phyloP scores from a whole-genome alignment of 2,888 invertebrate species.

The Perizoma flavofasciatum region DNA sequence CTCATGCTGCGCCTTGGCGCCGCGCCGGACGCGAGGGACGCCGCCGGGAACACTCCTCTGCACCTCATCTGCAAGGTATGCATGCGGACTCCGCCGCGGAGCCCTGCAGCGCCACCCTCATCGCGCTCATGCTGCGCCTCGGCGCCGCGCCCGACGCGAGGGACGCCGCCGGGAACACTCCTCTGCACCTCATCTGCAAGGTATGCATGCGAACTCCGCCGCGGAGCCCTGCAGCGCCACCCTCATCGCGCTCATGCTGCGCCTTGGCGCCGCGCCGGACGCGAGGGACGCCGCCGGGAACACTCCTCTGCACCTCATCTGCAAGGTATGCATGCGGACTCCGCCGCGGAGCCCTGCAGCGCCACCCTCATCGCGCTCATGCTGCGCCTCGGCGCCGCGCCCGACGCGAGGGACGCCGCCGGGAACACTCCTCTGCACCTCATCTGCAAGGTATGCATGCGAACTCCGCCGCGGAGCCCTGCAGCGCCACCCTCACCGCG shows the following conservation, averaged over 20 bases:
- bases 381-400: constrained; percentile 92
- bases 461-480: constrained; percentile 82
- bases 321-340: no score
- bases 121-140: constrained; percentile 89
- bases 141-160: constrained; percentile 92
- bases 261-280: constrained; percentile 92
- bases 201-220: no score
- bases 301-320: constrained; percentile 47
- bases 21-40: constrained; percentile 90
- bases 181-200: constrained; percentile 74
- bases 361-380: constrained; percentile 86
- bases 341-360: constrained; percentile 78
- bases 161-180: constrained; percentile 87
- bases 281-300: constrained; percentile 89
- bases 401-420: constrained; percentile 90
- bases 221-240: constrained; percentile 80
- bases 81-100: constrained; percentile 86
- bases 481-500: constrained; percentile 78
- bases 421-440: constrained; percentile 61
- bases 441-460: constrained; percentile 87
- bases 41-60: constrained; percentile 79
- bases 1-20: constrained; percentile 93
- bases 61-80: constrained; percentile 84
- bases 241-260: constrained; percentile 88
- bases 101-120: constrained; percentile 64